Evolutionary conservation across 2,888 invertebrate genomes (phyloP).

Genomic region (Lomographa bimaculata): DNA sequence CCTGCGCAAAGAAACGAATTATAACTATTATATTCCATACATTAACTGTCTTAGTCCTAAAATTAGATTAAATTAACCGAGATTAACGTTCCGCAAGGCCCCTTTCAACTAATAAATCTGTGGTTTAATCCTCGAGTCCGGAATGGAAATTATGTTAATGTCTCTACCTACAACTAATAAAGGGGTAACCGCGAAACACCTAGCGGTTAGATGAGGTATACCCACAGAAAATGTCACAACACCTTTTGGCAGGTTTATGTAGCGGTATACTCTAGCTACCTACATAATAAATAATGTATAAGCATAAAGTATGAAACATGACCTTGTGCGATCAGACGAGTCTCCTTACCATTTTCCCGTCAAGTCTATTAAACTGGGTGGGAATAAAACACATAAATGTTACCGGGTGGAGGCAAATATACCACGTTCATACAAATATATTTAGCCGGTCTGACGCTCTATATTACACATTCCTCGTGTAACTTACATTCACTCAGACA

Average conservation of each 20-base stretch:
- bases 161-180: constrained; percentile 14
- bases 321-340: constrained; percentile 26
- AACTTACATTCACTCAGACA: constrained; percentile 43
- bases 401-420: constrained; percentile 14
- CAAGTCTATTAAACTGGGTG: constrained; percentile 25
- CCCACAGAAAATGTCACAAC: constrained; percentile 16
- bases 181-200: constrained; percentile 20
- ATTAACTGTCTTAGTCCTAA: constrained; percentile 7
- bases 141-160: constrained; percentile 17
- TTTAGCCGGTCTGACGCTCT: constrained; percentile 25
- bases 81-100: constrained; percentile 15
- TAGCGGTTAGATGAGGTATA: constrained; percentile 10
- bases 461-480: constrained; percentile 51
- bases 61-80: constrained; percentile 17
- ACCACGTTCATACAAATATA: constrained; percentile 20
- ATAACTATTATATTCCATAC: too few species aligned
- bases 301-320: constrained; percentile 17
- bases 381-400: constrained; percentile 22
- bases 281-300: constrained; percentile 8
- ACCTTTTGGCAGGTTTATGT: constrained; percentile 15
- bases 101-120: constrained; percentile 14
- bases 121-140: constrained; percentile 11
- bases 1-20: constrained; percentile 87
- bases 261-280: constrained; percentile 8
- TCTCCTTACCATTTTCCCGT: constrained; percentile 22